Conservation (phyloP, 2,888 invertebrate genomes). For the Diabrotica balteata region DNA sequence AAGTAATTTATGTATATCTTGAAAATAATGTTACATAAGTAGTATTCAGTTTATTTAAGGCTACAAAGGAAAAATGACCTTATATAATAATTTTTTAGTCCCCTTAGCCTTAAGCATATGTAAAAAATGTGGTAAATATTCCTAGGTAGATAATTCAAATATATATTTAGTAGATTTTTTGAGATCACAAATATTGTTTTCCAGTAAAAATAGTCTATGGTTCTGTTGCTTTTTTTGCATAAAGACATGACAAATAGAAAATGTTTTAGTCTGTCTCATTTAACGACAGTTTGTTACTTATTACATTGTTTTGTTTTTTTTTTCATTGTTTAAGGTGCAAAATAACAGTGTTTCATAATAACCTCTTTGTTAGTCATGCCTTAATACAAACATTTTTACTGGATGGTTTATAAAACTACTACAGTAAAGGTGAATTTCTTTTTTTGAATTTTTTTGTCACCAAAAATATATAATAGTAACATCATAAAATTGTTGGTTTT, state of each 20-base stretch:
- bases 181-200: background rate
- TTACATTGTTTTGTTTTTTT: background rate
- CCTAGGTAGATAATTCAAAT: no score
- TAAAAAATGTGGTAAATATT: no score
- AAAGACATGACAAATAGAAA: no score
- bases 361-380: no score
- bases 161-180: no score
- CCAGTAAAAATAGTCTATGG: background rate
- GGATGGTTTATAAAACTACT: no score
- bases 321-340: background rate
- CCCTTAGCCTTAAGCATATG: conserved; percentile 2
- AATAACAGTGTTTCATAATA: background rate
- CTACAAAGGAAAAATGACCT: background rate
- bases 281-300: background rate
- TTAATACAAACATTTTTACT: no score
- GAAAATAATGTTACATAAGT: conserved; percentile 6
- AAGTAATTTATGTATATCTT: conserved; percentile 23
- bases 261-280: no score
- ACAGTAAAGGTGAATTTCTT: background rate
- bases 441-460: conserved; percentile 1
- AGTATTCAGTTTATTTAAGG: background rate
- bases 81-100: conserved; percentile 7
- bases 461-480: conserved; percentile 14
- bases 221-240: no score
- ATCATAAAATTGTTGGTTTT: background rate